Conservation (phyloP, 2,888 invertebrate species). For the Mechanitis messenoides region DNA sequence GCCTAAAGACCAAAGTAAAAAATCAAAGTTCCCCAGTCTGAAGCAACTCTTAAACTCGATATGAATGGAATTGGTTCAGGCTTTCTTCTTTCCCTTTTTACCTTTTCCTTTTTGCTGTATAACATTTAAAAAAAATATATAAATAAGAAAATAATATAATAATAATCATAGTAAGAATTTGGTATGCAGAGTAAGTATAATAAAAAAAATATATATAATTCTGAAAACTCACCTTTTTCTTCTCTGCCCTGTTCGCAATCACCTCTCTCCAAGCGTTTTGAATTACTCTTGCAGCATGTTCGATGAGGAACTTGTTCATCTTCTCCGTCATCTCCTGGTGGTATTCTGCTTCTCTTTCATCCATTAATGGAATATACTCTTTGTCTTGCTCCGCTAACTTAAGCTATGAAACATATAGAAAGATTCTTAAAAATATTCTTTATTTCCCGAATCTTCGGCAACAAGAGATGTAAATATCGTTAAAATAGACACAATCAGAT, state of each 20-base stretch:
- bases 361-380: slow-evolving; percentile 74
- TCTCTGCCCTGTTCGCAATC: slow-evolving; percentile 56
- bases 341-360: slow-evolving; percentile 76
- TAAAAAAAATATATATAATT: not conserved
- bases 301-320: slow-evolving; percentile 60
- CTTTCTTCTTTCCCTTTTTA: slow-evolving; percentile 68
- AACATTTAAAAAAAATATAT: slow-evolving; percentile 28
- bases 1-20: not conserved
- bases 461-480: too few species aligned
- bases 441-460: too few species aligned
- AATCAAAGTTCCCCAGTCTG: too few species aligned
- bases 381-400: slow-evolving; percentile 72
- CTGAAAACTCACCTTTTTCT: slow-evolving; percentile 53
- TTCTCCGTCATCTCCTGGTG: slow-evolving; percentile 71
- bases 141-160: too few species aligned
- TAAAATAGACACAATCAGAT: too few species aligned
- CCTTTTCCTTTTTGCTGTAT: slow-evolving; percentile 63
- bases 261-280: slow-evolving; percentile 63
- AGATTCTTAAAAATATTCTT: not conserved
- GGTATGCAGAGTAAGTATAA: too few species aligned
- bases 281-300: slow-evolving; percentile 64
- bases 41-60: not conserved
- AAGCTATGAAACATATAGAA: slow-evolving; percentile 37
- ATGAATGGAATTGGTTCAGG: slow-evolving; percentile 29
- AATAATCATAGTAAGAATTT: not conserved